These are phyloP conservation scores for Aphodius granarius DNA, from an alignment of 2,888 invertebrate species.

Conservation along the genomic window DNA sequence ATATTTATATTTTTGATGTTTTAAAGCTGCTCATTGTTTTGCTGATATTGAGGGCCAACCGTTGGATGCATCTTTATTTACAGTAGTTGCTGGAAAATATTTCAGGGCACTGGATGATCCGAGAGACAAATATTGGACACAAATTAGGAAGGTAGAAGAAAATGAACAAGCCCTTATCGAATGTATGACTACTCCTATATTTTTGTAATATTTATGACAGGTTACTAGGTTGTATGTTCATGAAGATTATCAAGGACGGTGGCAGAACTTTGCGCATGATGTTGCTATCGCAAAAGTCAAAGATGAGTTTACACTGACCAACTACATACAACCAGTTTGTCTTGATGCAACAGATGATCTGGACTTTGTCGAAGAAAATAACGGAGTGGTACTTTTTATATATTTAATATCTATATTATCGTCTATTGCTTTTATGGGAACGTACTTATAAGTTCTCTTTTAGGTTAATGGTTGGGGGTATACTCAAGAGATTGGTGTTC, in stretches of 20 bases:
- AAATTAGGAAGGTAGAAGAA: constrained; percentile 17
- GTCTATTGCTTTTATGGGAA: too few species aligned
- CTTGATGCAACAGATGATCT: constrained; percentile 31
- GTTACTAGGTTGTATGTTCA: constrained; percentile 35
- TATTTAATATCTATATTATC: too few species aligned
- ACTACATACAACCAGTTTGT: constrained; percentile 48
- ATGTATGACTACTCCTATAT: too few species aligned
- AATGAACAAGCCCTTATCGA: too few species aligned
- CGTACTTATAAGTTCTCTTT: constrained; percentile 45
- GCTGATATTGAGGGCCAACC: constrained; percentile 29
- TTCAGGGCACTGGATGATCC: constrained; percentile 40
- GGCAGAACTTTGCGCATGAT: constrained; percentile 41
- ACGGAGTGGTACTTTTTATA: constrained; percentile 38
- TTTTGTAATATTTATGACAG: too few species aligned
- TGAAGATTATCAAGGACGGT: constrained; percentile 36
- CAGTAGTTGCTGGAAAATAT: constrained; percentile 46
- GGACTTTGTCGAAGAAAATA: constrained; percentile 22
- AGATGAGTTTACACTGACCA: constrained; percentile 39
- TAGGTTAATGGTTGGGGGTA: constrained; percentile 46
- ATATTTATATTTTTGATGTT: not conserved
- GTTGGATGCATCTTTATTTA: constrained; percentile 23
- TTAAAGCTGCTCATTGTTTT: constrained; percentile 41
- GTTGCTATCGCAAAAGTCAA: constrained; percentile 46
- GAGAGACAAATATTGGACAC: constrained; percentile 31
- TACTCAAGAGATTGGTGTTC: constrained; percentile 34